Percentiles rank a stretch among this genome's conserved stretches.
Evolutionary conservation across 2,113 vertebrate species (phyloP).

Genomic region (Gambusia holbrooki): DNA sequence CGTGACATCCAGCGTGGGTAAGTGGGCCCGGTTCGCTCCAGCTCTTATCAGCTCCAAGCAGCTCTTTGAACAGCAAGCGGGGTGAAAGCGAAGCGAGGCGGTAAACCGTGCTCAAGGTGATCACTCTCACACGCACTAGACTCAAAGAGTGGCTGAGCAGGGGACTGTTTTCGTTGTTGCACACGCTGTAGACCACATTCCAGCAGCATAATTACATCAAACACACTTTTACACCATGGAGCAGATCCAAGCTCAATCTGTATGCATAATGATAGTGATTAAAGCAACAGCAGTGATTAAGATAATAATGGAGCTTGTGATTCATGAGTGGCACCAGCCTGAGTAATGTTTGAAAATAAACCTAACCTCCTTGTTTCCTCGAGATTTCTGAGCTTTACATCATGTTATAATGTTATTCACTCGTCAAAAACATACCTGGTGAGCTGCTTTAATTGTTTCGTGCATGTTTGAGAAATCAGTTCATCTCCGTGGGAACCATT

Average conservation of each 20-base stretch:
- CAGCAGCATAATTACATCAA: slow-evolving; percentile 7
- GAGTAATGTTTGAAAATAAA: neutral
- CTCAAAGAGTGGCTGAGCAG: neutral
- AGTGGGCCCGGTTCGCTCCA: slow-evolving; percentile 9
- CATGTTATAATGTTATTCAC: too few relatives aligned
- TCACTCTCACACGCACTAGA: neutral
- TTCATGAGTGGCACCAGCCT: neutral
- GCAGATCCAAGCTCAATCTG: neutral
- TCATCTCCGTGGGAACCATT: too few relatives aligned
- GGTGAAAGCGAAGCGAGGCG: slow-evolving; percentile 26
- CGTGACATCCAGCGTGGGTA: slow-evolving; percentile 22
- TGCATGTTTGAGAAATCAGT: too few relatives aligned
- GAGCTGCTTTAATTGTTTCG: too few relatives aligned
- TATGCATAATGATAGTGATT: neutral
- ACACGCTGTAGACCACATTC: neutral
- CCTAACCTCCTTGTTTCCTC: neutral
- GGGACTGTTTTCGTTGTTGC: slow-evolving; percentile 8
- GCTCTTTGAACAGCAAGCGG: slow-evolving; percentile 25
- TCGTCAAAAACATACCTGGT: too few relatives aligned
- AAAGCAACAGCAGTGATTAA: slow-evolving; percentile 2
- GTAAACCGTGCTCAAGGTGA: slow-evolving; percentile 27
- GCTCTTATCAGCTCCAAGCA: slow-evolving; percentile 33
- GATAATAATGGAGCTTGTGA: neutral
- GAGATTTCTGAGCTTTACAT: slow-evolving; percentile 7
- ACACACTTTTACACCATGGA: slow-evolving; percentile 5